phyloP scores from a whole-genome alignment of 2,888 invertebrate genomes.

The Cacoxenus indagator region DNA sequence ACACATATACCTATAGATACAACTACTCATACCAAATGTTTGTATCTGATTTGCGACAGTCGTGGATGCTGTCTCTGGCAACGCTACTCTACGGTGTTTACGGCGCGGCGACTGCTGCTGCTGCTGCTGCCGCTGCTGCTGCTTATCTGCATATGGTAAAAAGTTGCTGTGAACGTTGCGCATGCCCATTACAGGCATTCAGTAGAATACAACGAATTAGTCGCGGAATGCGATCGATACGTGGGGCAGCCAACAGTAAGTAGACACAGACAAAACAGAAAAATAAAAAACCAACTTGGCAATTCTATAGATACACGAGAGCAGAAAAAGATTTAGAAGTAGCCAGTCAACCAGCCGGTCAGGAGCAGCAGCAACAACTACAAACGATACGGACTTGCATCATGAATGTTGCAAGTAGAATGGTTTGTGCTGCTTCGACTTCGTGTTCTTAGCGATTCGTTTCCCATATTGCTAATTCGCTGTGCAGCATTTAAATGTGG shows the following conservation, averaged over 20 bases:
- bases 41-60: slow-evolving; percentile 64
- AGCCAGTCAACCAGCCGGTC: too few relatives aligned
- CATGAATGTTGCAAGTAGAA: not conserved
- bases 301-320: not conserved
- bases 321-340: too few relatives aligned
- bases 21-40: slow-evolving; percentile 23
- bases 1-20: not conserved
- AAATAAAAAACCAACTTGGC: not conserved
- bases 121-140: not conserved
- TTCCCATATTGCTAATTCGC: slow-evolving; percentile 62
- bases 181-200: slow-evolving; percentile 20
- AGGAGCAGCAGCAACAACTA: slow-evolving; percentile 31
- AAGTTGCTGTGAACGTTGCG: slow-evolving; percentile 31
- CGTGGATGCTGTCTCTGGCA: slow-evolving; percentile 34
- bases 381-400: slow-evolving; percentile 28
- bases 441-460: slow-evolving; percentile 55
- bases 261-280: too few relatives aligned
- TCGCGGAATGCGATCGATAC: slow-evolving; percentile 65
- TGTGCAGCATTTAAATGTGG: slow-evolving; percentile 27
- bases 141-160: slow-evolving; percentile 58
- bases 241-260: slow-evolving; percentile 47
- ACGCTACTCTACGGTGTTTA: too few relatives aligned
- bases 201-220: slow-evolving; percentile 56
- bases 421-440: not conserved
- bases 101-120: not conserved